Base-by-base conservation (phyloP, 2,888 invertebrate species). In the Phasia obesa region DNA sequence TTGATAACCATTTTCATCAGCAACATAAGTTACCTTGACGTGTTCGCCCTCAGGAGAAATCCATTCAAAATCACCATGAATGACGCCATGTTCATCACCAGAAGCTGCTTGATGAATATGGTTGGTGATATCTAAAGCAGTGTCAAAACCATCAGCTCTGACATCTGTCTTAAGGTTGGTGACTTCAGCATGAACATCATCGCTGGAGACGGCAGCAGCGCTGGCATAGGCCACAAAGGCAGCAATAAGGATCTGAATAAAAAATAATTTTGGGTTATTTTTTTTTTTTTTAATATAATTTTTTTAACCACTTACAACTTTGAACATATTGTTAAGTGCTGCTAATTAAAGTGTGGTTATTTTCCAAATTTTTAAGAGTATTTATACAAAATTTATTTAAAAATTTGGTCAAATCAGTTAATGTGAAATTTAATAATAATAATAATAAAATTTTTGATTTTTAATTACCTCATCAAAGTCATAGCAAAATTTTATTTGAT, bases 1-100 rank as follows among this genome's bases (percentile, higher is more conserved):
- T 57, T 88, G 87, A 62, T 85, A 87, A 23, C 90, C 91, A n/a
- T n/a, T n/a, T 83, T 89, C 90, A 84, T 90, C 86, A 69, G 90
- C 90, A 27, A 87, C 84, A 80, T 88, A 90, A n/a, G 51, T 49
- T 4, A 91, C 82, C 1, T 85, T 75, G 17, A 90, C 65, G 13
- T 86, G 87, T 27, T 85, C 85, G 11, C 91, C 90, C 74, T 90
- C 88, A 74, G 90, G 90, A 0, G 89, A 87, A 11, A 87, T 51
- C 86, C 87, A 90, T 57, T 73, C 73, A 49, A 81, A 90, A n/a
- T 67, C 80, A 17, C 91, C 91, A 19, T 89, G 85, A 19, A 87
- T 86, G 57, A 87, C 87, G 73, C 88, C 89, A 11, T 90, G 86
- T n/a, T 75, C 88, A 85, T 91, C 88, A 21, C 89, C 89, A n/a